Evolutionary conservation across 2,797 vertebrate species (phyloP).

Genomic region (Triplophysa bombifrons): DNA sequence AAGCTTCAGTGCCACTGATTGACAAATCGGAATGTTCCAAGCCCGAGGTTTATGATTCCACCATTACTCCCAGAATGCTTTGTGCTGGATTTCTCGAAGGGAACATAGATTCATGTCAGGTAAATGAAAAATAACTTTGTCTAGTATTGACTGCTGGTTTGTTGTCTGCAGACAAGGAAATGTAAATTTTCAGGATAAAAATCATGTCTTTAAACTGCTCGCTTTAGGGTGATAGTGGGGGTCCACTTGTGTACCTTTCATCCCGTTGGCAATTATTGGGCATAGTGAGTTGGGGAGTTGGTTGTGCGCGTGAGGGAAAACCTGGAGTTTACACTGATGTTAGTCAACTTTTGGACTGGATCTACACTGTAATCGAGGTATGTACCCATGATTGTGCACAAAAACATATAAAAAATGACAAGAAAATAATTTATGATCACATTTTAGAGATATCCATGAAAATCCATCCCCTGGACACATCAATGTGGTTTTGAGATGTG

Average conservation of each 20-base stretch:
- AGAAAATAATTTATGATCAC: background rate
- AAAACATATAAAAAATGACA: background rate
- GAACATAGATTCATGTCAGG: constrained; percentile 80
- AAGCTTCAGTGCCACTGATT: constrained; percentile 71
- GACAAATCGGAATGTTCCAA: constrained; percentile 67
- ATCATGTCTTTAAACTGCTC: background rate
- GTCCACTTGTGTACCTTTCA: constrained; percentile 72
- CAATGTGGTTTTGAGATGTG: background rate
- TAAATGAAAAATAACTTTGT: constrained; percentile 45
- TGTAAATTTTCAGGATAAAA: background rate
- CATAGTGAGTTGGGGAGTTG: constrained; percentile 82
- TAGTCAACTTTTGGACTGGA: constrained; percentile 75
- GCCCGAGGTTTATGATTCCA: constrained; percentile 67
- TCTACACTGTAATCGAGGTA: constrained; percentile 71
- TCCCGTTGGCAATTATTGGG: constrained; percentile 71
- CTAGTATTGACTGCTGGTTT: background rate
- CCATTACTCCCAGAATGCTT: constrained; percentile 75
- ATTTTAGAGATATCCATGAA: constrained; percentile 37
- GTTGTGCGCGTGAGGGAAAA: constrained; percentile 71
- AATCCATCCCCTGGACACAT: background rate
- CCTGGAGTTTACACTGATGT: constrained; percentile 79
- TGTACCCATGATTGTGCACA: constrained; percentile 38
- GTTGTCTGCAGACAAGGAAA: background rate
- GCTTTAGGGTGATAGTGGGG: constrained; percentile 81
- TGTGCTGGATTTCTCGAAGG: constrained; percentile 74